Base-by-base conservation (phyloP, 2,797 vertebrate genomes). In the Chiloscyllium punctatum region DNA sequence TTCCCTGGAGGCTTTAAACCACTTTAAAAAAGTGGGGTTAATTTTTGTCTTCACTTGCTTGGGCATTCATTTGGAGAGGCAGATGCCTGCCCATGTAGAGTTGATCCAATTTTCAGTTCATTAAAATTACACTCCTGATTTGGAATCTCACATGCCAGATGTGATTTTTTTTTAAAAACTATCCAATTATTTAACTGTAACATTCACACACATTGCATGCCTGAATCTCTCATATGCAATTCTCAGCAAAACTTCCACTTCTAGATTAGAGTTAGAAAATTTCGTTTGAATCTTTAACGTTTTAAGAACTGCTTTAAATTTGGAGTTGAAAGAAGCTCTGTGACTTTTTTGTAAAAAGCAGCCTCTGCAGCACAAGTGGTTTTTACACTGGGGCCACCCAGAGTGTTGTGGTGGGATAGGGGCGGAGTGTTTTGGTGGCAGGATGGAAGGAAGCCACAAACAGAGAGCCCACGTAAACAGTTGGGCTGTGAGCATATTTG, bases 121-220 rank as follows among this genome's bases (percentile, higher is more conserved):
- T 84, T 48, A 82, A 92, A 69, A 69, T 69, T 16, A n/a, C 21
- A 62, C 62, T 92, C 62, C 90, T 42, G 90, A 8, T 69, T 37
- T 68, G n/a, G 90, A 92, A 33, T 21, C 21, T 23, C 42, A 30
- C 87, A n/a, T 69, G 0, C 62, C 4, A 3, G 62, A 62, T 37
- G 62, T 66, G 62, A 62, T 16, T 37, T 68, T 8, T 8, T 2
- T 68, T 62, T 90, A 33, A 30, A 30, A 62, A 57, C 87, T 27
- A 90, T 27, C 90, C 15, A 90, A 15, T 88, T 57, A 90, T 62
- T 37, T 69, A 92, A 92, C 68, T 92, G 90, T 57, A 68, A 92
- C 57, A 69, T 69, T 69, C 90, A 66, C 2, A 37, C 33, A 21
- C 88, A 66, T 33, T 91, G 30, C 18, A 7, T 37, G 62, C 90